Evolutionary conservation across 2,113 vertebrate species (phyloP), one percentile per base, ranked within the genome.

Genomic region (Ammodytes dubius): DNA sequence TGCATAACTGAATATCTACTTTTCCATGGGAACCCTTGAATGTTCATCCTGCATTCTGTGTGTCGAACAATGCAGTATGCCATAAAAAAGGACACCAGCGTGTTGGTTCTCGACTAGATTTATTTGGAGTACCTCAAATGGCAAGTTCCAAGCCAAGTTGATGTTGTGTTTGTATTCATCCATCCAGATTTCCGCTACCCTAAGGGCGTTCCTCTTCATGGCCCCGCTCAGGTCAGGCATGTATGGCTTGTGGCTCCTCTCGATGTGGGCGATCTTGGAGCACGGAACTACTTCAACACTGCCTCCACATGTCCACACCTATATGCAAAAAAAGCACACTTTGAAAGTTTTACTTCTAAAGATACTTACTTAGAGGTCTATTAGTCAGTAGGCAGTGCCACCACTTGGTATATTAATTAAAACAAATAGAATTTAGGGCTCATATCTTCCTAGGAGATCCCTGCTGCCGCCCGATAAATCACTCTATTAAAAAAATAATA

Each of bases 221-320:
- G 61, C 43, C 0, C 0, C 0, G 4, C 2, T 17, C 0, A 95
- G 73, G 65, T 96, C 91, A 0, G 1, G 84, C 77, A 95, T 12
- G 49, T 96, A 97, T 8, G 95, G 95, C 60, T 97, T 96, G 85
- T 96, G 94, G 14, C 45, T 3, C 83, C 95, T 91, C 82, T 96
- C 96, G 4, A 96, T 87, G 83, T 96, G 96, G 52, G 93, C 94
- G 0, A 96, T 75, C 84, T 89, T 92, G 17, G 96, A 95, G 73
- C 95, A 96, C 1, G 95, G 95, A 46, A 97, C 88, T 13, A 96
- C 60, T 84, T 96, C 95, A 1, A 95, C 46, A 54, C 91, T 96
- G 40, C 96, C 96, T 68, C 96, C 95, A 79, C 96, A 96, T 6
- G 94, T 94, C 96, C 96, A 96, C 5, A 93, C 93, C 94, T 96